A percentile compares a stretch with the other conserved stretches of the same genome.
These are phyloP conservation scores for Cyaniris semiargus DNA, from an alignment of 2,888 invertebrate genomes.

Conservation along the genomic window DNA sequence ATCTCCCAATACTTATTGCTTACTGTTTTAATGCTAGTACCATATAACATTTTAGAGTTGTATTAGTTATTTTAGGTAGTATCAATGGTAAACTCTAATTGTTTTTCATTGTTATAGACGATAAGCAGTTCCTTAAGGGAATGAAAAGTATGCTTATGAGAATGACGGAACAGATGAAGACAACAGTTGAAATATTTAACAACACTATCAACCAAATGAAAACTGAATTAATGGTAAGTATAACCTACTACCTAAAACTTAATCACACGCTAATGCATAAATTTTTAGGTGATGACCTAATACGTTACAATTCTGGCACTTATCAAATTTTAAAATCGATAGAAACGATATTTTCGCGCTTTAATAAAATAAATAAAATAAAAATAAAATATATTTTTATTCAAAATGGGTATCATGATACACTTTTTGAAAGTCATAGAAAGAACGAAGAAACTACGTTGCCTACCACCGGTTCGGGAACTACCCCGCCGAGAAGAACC, in stretches of 20 bases:
- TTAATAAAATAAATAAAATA: no score
- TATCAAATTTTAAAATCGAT: no score
- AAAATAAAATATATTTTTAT: no score
- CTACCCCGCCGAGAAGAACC: no score
- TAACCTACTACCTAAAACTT: background rate
- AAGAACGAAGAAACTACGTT: no score
- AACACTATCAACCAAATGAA: conserved; percentile 28
- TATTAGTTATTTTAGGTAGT: background rate
- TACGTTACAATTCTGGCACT: background rate
- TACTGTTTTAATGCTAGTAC: background rate
- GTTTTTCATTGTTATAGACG: background rate
- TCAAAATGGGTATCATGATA: no score
- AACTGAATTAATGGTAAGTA: conserved; percentile 30
- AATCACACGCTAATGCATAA: background rate
- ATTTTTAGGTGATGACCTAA: background rate
- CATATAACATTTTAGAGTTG: background rate
- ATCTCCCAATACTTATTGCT: no score
- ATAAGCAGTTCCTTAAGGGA: conserved; percentile 3
- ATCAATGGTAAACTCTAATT: background rate
- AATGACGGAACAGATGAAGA: conserved; percentile 16
- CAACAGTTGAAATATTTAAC: conserved; percentile 20
- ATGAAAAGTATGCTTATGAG: conserved; percentile 18
- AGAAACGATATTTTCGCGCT: no score
- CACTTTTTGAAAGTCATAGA: no score
- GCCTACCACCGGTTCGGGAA: no score